Conservation (phyloP, 2,888 invertebrate species). For the Drosophila cracens region DNA sequence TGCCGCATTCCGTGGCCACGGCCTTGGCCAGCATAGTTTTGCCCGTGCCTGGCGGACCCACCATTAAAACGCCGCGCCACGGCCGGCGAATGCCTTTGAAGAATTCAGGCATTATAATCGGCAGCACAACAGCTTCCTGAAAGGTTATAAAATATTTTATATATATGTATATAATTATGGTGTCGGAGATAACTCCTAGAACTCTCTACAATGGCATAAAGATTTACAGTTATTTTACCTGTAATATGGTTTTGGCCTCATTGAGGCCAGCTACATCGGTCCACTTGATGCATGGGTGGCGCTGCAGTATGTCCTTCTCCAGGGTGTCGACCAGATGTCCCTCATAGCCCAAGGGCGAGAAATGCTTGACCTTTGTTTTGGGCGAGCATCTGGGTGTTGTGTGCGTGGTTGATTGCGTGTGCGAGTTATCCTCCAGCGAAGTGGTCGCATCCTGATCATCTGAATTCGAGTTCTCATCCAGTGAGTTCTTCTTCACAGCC, state of each 20-base stretch:
- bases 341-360: slow-evolving; percentile 89
- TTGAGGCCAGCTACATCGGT: slow-evolving; percentile 90
- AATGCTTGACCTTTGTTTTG: slow-evolving; percentile 82
- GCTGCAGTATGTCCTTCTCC: slow-evolving; percentile 93
- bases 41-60: slow-evolving; percentile 88
- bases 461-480: slow-evolving; percentile 85
- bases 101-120: slow-evolving; percentile 94
- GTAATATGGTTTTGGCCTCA: slow-evolving; percentile 91
- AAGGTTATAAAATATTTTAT: not conserved
- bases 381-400: slow-evolving; percentile 84
- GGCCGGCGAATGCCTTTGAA: slow-evolving; percentile 94
- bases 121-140: slow-evolving; percentile 94
- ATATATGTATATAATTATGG: not conserved
- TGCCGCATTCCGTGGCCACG: slow-evolving; percentile 94
- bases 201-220: not conserved
- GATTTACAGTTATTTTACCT: slow-evolving; percentile 32
- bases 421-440: slow-evolving; percentile 84
- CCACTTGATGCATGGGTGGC: slow-evolving; percentile 93
- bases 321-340: slow-evolving; percentile 92
- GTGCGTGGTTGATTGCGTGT: slow-evolving; percentile 64
- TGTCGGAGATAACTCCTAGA: not conserved
- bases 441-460: slow-evolving; percentile 85
- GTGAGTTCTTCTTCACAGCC: slow-evolving; percentile 83
- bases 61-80: slow-evolving; percentile 87
- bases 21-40: slow-evolving; percentile 94